These are phyloP conservation scores for Ectropis grisescens DNA, from an alignment of 1,140 invertebrate species.

Conservation along the genomic window DNA sequence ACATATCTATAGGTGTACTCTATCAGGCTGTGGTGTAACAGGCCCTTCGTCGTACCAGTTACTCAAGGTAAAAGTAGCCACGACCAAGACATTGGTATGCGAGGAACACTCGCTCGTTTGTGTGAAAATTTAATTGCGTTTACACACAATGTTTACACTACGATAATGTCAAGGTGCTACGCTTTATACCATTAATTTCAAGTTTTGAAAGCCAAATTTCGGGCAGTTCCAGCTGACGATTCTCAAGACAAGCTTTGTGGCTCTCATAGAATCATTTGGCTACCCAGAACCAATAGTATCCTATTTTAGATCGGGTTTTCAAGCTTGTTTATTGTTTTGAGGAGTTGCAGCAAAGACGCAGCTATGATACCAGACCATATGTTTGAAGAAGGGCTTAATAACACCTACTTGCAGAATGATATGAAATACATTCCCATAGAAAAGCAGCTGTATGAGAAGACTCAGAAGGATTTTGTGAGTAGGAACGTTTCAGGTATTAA, in stretches of 20 bases:
- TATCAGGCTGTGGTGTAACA: no score
- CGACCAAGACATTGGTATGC: slow-evolving; percentile 27
- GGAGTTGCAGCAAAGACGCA: no score
- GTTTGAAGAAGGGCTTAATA: slow-evolving; percentile 51
- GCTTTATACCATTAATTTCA: slow-evolving; percentile 2
- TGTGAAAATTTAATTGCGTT: slow-evolving; percentile 57
- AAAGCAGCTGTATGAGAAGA: slow-evolving; percentile 35
- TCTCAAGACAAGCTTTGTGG: no score
- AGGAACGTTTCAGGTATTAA: neutral
- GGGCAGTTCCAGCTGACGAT: no score
- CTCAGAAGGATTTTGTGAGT: slow-evolving; percentile 55
- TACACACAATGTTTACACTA: slow-evolving; percentile 36
- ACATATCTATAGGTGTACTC: no score
- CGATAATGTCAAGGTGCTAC: slow-evolving; percentile 26
- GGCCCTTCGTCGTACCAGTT: no score
- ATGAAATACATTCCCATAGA: slow-evolving; percentile 41
- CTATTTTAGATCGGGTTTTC: no score
- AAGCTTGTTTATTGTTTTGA: no score
- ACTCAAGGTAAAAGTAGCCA: neutral
- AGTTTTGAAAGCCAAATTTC: no score
- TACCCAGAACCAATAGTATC: no score
- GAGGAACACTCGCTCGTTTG: slow-evolving; percentile 30
- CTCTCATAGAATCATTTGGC: no score
- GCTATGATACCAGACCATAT: slow-evolving; percentile 47
- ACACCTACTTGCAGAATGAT: slow-evolving; percentile 35